Evolutionary conservation across 2,888 invertebrate species (phyloP).

Genomic region (Portevinia maculata): DNA sequence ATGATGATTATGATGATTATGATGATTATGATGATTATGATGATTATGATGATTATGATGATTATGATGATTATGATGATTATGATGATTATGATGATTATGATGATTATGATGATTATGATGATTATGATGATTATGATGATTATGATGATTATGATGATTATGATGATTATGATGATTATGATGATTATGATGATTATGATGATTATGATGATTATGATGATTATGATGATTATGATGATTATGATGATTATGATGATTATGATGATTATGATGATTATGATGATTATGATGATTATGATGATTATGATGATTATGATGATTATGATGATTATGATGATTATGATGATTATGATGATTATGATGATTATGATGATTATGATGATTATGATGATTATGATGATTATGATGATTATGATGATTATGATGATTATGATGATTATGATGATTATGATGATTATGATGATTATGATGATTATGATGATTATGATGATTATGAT

Average conservation of each 20-base stretch:
- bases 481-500: background rate
- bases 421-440: too few species aligned
- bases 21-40: background rate
- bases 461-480: background rate
- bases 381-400: too few species aligned
- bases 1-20: background rate
- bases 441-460: background rate
- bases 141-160: background rate
- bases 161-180: background rate
- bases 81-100: too few species aligned
- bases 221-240: too few species aligned
- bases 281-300: background rate
- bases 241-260: too few species aligned
- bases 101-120: too few species aligned
- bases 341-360: background rate
- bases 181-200: background rate
- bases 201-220: constrained; percentile 2
- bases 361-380: constrained; percentile 1
- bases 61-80: too few species aligned
- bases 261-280: too few species aligned
- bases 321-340: background rate
- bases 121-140: background rate
- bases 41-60: too few species aligned
- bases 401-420: too few species aligned
- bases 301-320: background rate